Base-by-base conservation (phyloP, 2,888 invertebrate genomes). In the Tetropium fuscum region DNA sequence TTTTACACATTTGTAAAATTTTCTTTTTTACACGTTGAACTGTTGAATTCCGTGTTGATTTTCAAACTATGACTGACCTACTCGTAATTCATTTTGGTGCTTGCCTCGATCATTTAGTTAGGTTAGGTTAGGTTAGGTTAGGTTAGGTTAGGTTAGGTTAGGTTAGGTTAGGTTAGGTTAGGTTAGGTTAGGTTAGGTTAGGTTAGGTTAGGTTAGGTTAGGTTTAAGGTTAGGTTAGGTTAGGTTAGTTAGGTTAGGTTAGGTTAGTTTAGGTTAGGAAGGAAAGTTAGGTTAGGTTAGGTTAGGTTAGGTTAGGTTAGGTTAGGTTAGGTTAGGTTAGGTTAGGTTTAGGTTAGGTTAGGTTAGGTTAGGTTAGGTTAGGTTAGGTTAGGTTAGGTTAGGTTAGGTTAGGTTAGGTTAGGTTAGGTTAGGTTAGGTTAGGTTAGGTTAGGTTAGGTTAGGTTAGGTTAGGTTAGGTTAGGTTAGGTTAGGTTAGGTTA, bases 161-260 rank as follows among this genome's bases (percentile, higher is more conserved):
- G 27, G 27, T 27, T 27, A 27, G 27, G 27, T 27, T 27, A 27
- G 27, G 27, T 27, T 27, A 27, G 27, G 27, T 27, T 27, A 27
- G 27, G 27, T 27, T 27, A 27, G 27, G 27, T 27, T 27, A 27
- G 27, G 27, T 27, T 27, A 27, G 27, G 27, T 47, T 27, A 27
- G 27, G 27, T 27, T 27, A 27, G 27, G 27, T 27, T 27, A 27
- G 27, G 27, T 27, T 27, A 27, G 27, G 27, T 27, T 27, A n/a
- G n/a, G n/a, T n/a, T n/a, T n/a, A n/a, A n/a, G n/a, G n/a, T n/a
- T n/a, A 27, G 27, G 27, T 27, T 27, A 27, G 27, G 27, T 27
- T 27, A 27, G 27, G 27, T 27, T n/a, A n/a, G n/a, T n/a, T 27
- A 27, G 27, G 27, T 27, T 27, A 27, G 27, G 27, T 27, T 27